Evolutionary conservation across 2,888 invertebrate species (phyloP), one percentile per base, ranked within the genome.

Genomic region (Tridacna gigas): DNA sequence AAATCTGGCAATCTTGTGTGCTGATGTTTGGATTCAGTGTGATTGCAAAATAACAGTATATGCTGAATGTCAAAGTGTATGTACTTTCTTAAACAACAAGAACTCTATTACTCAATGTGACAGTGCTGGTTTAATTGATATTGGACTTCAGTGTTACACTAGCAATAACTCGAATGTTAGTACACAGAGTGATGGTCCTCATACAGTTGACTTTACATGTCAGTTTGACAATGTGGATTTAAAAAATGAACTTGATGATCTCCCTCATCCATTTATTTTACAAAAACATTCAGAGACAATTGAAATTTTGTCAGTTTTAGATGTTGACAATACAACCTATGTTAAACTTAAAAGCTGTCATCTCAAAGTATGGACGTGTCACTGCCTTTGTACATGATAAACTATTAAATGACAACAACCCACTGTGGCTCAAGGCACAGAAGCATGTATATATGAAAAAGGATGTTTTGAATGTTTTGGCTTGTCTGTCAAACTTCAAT

Each of bases 291-390:
- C 65, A 65, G 26, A n/a, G 65, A 26, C 22, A 25, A 65, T 65
- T 26, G 65, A 65, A 65, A 25, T 65, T 25, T 25, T 65, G 26
- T 65, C 65, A 5, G 11, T 65, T 65, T n/a, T n/a, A n/a, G n/a
- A n/a, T n/a, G n/a, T n/a, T n/a, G n/a, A n/a, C n/a, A n/a, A n/a
- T n/a, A n/a, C n/a, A n/a, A n/a, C n/a, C n/a, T n/a, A n/a, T n/a
- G n/a, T n/a, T n/a, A n/a, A n/a, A n/a, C n/a, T n/a, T n/a, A n/a
- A n/a, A n/a, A n/a, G n/a, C n/a, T n/a, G n/a, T n/a, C n/a, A n/a
- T n/a, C n/a, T n/a, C n/a, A n/a, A n/a, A 65, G 25, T 65, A 25
- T 22, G 65, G 65, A 65, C 26, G 65, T 22, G 65, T 65, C 65
- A 7, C 65, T 26, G 26, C 26, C 65, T 65, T 26, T 65, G 65